Percentiles rank a stretch among this genome's conserved stretches.
Evolutionary conservation across 2,113 vertebrate genomes (phyloP).

Genomic region (Ctenodactylus gundi): DNA sequence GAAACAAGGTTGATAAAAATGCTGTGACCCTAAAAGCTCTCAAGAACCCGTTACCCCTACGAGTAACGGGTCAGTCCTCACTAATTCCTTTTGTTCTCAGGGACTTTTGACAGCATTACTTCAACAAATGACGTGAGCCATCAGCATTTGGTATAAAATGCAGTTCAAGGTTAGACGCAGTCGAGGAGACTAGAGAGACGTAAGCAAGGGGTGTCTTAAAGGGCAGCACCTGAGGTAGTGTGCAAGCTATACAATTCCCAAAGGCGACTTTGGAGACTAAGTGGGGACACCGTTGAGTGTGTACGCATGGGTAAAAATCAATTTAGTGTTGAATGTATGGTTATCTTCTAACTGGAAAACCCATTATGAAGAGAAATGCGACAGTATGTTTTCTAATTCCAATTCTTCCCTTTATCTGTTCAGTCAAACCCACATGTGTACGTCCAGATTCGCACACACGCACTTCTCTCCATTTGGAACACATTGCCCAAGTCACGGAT

Average conservation of each 20-base stretch:
- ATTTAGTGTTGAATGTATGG: background rate
- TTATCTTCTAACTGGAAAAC: slow-evolving; percentile 25
- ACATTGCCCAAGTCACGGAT: background rate
- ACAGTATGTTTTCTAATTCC: background rate
- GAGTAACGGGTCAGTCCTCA: background rate
- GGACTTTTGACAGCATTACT: background rate
- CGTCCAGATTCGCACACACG: background rate
- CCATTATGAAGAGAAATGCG: background rate
- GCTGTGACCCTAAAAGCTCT: background rate
- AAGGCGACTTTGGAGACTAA: background rate
- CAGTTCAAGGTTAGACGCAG: background rate
- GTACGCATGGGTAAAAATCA: background rate
- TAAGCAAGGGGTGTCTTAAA: background rate
- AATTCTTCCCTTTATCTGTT: background rate
- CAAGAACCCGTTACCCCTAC: background rate
- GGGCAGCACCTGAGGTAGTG: background rate
- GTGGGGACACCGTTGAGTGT: background rate
- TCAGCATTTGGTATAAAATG: background rate
- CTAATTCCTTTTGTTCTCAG: background rate
- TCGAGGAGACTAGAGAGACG: background rate
- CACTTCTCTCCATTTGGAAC: background rate
- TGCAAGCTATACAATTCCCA: background rate
- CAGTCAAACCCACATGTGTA: background rate
- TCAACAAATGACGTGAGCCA: background rate
- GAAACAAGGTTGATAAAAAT: background rate